Percentiles rank a stretch among this genome's conserved stretches.
These are phyloP conservation scores for Parochlus steinenii DNA, from an alignment of 2,888 invertebrate genomes.

Conservation along the genomic window DNA sequence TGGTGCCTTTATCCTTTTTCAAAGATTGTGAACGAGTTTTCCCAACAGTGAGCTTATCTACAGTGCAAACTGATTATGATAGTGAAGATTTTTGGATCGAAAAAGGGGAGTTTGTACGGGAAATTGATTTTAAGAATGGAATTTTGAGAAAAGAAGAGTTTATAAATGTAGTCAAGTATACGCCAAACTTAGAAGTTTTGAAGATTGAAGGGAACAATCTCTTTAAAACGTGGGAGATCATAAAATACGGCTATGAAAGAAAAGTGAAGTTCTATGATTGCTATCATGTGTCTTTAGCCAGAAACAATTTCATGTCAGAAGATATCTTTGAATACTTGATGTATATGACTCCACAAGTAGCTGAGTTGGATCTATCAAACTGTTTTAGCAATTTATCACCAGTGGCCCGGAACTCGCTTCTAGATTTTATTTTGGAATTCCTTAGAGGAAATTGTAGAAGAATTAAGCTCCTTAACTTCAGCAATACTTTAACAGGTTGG, in stretches of 20 bases:
- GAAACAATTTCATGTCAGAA: conserved; percentile 3
- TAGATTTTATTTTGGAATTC: conserved; percentile 2
- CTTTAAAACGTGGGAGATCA: conserved; percentile 8
- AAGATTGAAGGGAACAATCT: conserved; percentile 11
- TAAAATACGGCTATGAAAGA: conserved; percentile 5
- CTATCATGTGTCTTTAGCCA: conserved; percentile 2
- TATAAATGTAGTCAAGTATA: conserved; percentile 5
- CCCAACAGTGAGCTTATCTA: conserved; percentile 4
- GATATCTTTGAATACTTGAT: conserved; percentile 11
- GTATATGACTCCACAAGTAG: conserved; percentile 2
- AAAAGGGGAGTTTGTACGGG: conserved; percentile 5
- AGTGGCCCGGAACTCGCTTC: conserved; percentile 2
- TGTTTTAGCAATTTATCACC: conserved; percentile 7
- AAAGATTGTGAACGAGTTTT: neutral
- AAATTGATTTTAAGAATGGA: conserved; percentile 9
- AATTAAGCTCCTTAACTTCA: conserved; percentile 6
- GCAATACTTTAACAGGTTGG: conserved; percentile 5
- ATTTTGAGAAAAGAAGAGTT: conserved; percentile 9
- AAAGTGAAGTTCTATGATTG: neutral
- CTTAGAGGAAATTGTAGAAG: neutral
- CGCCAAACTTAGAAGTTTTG: conserved; percentile 1
- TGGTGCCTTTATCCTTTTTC: conserved; percentile 1
- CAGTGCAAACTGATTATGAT: neutral
- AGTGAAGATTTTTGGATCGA: conserved; percentile 9
- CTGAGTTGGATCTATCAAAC: conserved; percentile 5